These are phyloP conservation scores for Empis stercorea DNA, from an alignment of 2,888 invertebrate species.

Conservation along the genomic window DNA sequence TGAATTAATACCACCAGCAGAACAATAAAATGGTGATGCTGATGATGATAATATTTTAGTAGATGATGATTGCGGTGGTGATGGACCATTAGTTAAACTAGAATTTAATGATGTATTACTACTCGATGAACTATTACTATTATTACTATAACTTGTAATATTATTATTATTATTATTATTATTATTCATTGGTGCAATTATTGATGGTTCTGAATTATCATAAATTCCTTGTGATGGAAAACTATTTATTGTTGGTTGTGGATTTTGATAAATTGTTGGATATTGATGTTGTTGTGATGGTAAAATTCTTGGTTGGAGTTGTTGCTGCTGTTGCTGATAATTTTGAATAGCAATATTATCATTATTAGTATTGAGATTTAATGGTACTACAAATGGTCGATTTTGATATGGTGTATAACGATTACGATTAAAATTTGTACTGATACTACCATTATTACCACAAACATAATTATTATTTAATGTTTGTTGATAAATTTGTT, in stretches of 20 bases:
- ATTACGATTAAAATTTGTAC: constrained; percentile 24
- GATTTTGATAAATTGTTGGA: too few relatives aligned
- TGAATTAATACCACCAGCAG: background rate
- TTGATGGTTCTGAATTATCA: background rate
- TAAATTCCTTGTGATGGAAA: background rate
- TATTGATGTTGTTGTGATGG: background rate
- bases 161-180: too few relatives aligned
- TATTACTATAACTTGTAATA: background rate
- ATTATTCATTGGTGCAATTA: too few relatives aligned
- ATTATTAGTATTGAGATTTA: background rate
- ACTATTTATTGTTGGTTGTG: too few relatives aligned
- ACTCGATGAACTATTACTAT: background rate
- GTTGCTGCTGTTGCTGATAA: background rate
- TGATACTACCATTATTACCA: background rate
- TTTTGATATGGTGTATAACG: constrained; percentile 33
- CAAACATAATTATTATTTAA: too few relatives aligned
- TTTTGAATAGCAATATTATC: background rate
- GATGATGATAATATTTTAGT: background rate
- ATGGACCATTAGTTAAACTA: too few relatives aligned
- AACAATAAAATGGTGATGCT: background rate
- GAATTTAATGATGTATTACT: too few relatives aligned
- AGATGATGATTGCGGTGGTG: background rate
- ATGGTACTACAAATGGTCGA: constrained; percentile 17
- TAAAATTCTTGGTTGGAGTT: background rate
- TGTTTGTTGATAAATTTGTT: too few relatives aligned